phyloP scores from a whole-genome alignment of 2,113 vertebrate species.

The Gorsachius goisagi region DNA sequence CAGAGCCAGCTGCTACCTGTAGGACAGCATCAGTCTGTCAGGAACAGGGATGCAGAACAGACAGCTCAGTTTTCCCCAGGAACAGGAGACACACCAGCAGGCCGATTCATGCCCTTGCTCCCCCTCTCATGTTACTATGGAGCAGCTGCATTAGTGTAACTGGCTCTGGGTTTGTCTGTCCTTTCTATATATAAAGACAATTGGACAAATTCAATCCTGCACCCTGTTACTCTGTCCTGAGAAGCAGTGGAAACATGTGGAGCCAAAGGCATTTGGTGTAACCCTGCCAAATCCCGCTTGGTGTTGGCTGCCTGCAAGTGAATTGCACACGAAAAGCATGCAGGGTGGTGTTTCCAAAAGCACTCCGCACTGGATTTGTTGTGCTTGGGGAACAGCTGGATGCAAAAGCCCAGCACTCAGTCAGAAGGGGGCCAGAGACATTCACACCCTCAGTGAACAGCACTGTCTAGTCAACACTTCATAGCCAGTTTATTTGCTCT shows the following conservation, averaged over 20 bases:
- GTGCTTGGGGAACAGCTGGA: background rate
- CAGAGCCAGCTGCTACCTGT: background rate
- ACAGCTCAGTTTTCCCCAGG: background rate
- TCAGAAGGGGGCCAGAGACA: background rate
- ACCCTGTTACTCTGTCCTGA: background rate
- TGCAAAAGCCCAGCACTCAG: background rate
- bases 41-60: background rate
- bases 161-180: background rate
- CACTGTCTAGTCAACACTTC: background rate
- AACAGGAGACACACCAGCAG: background rate
- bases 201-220: constrained; percentile 7
- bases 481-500: background rate
- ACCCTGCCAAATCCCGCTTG: constrained; percentile 17
- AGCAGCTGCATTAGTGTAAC: constrained; percentile 15
- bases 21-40: background rate
- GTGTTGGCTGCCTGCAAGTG: background rate
- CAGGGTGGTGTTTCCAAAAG: background rate
- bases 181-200: constrained; percentile 43
- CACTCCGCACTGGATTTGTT: background rate
- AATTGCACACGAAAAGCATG: background rate
- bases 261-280: constrained; percentile 11
- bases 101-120: background rate
- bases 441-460: background rate
- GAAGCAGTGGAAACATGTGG: constrained; percentile 24
- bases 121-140: background rate